phyloP scores from a whole-genome alignment of 2,888 invertebrate genomes.

The Lasioglossum vierecki region DNA sequence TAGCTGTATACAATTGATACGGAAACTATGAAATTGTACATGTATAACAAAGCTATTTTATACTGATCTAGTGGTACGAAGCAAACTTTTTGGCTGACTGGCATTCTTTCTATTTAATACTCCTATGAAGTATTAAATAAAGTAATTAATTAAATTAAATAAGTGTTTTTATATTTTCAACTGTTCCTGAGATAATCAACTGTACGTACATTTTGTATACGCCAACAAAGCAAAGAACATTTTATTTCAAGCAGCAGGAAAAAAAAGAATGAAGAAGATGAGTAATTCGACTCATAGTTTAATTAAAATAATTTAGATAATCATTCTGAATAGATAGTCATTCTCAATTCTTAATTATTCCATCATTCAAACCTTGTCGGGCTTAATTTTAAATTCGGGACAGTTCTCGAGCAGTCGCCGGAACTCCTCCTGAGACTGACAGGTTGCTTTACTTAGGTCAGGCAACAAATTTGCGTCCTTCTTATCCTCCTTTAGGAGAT shows the following conservation, averaged over 20 bases:
- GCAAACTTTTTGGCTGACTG: neutral
- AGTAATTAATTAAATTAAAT: too few species aligned
- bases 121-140: too few species aligned
- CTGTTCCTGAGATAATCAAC: neutral
- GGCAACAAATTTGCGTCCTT: slow-evolving; percentile 93
- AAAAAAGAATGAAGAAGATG: neutral
- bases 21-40: neutral
- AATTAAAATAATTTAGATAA: neutral
- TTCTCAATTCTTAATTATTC: slow-evolving; percentile 3
- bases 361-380: slow-evolving; percentile 88
- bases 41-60: neutral
- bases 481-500: slow-evolving; percentile 91
- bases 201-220: neutral
- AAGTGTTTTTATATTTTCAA: too few species aligned
- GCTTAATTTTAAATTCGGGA: slow-evolving; percentile 95
- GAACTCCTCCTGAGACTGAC: slow-evolving; percentile 92
- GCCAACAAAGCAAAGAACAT: neutral
- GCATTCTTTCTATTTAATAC: too few species aligned
- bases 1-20: neutral
- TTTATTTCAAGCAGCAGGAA: neutral
- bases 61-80: neutral
- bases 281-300: neutral
- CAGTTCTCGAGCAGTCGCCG: slow-evolving; percentile 93
- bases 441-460: slow-evolving; percentile 92
- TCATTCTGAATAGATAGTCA: neutral